Conservation (phyloP, 1,140 invertebrate genomes). For the Amyelois transitella region DNA sequence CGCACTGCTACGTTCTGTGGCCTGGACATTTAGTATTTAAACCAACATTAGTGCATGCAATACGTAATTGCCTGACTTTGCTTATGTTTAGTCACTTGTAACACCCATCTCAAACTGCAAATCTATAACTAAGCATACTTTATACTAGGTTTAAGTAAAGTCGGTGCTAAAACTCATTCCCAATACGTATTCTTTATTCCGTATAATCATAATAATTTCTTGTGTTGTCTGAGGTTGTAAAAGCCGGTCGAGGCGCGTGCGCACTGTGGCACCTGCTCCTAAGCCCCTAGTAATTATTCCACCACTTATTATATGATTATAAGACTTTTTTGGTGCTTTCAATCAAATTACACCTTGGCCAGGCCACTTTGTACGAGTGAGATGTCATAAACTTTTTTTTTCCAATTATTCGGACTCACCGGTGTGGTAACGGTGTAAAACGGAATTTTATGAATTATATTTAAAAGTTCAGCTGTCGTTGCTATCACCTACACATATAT, state of each 20-base stretch:
- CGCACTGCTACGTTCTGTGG: no score
- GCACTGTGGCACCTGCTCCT: conserved; percentile 54
- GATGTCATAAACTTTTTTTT: conserved; percentile 71
- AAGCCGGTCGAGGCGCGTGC: conserved; percentile 44
- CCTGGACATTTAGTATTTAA: no score
- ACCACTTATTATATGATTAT: conserved; percentile 73
- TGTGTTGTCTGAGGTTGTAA: conserved; percentile 14
- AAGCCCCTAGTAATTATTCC: conserved; percentile 68
- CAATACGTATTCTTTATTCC: conserved; percentile 9
- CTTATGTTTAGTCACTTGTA: no score
- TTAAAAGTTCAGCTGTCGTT: conserved; percentile 5
- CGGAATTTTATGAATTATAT: conserved; percentile 39
- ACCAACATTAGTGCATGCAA: no score
- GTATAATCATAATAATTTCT: conserved; percentile 32
- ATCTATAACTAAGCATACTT: no score
- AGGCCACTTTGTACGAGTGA: conserved; percentile 59
- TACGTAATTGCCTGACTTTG: no score
- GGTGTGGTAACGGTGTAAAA: conserved; percentile 56
- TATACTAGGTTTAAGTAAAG: neutral
- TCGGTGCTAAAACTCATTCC: neutral
- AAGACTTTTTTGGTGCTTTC: conserved; percentile 72
- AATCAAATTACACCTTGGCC: conserved; percentile 73
- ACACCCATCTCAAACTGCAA: no score
- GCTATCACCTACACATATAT: neutral
- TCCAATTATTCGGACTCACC: conserved; percentile 36